These are phyloP conservation scores for Meliscaeva auricollis DNA, from an alignment of 2,888 invertebrate genomes.

Conservation along the genomic window DNA sequence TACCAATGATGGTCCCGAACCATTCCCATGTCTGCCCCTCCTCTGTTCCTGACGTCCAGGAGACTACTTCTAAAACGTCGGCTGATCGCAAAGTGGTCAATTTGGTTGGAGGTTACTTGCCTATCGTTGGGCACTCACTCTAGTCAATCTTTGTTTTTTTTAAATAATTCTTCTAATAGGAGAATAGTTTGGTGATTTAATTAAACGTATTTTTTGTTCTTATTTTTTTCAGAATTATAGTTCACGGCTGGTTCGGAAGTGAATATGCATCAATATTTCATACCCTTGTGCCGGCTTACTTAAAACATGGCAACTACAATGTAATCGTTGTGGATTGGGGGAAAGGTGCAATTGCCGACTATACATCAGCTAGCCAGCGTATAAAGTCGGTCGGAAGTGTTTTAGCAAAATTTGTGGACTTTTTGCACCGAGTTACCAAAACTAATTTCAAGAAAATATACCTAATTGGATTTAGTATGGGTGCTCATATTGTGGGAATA, in stretches of 20 bases:
- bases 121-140: too few relatives aligned
- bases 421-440: slow-evolving; percentile 86
- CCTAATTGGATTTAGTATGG: slow-evolving; percentile 85
- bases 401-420: slow-evolving; percentile 87
- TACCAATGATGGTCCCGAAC: too few relatives aligned
- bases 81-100: too few relatives aligned
- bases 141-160: too few relatives aligned
- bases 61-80: too few relatives aligned
- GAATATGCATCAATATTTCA: slow-evolving; percentile 80
- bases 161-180: too few relatives aligned
- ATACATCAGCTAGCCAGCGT: slow-evolving; percentile 81
- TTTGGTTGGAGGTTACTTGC: too few relatives aligned
- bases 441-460: slow-evolving; percentile 80
- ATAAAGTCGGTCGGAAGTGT: slow-evolving; percentile 85
- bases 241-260: slow-evolving; percentile 82
- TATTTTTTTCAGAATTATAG: slow-evolving; percentile 79
- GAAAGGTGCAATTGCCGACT: slow-evolving; percentile 81
- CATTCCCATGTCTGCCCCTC: too few relatives aligned
- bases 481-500: slow-evolving; percentile 87
- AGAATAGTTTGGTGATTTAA: too few relatives aligned
- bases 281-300: slow-evolving; percentile 80
- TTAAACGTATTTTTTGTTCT: too few relatives aligned
- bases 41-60: too few relatives aligned
- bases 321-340: slow-evolving; percentile 82
- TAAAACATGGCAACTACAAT: slow-evolving; percentile 79